Evolutionary conservation across 1,140 invertebrate species (phyloP), one percentile per base, ranked within the genome.

Genomic region (Drosophila nasuta): DNA sequence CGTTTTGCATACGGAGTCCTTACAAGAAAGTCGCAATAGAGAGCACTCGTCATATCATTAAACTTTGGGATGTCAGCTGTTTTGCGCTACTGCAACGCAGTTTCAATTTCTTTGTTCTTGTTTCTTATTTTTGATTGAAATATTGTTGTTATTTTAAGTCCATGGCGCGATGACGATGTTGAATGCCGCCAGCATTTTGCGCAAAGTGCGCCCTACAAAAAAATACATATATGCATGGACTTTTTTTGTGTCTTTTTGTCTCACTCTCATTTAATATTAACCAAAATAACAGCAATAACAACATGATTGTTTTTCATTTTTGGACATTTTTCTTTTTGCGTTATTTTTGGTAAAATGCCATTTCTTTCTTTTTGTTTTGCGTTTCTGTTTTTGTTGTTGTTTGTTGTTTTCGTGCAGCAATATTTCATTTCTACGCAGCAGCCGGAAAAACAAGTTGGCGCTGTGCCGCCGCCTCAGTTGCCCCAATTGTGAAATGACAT

Each of bases 271-370:
- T 51, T 58, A 38, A 56, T 56, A 74, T 52, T 46, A 56, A 56
- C 30, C 67, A 59, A 15, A 69, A 52, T 1, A 58, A 59, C 1
- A 66, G 13, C 49, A 60, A 59, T 2, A 51, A 60, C 60, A 65
- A 10, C 51, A 57, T 48, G n/a, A 73, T 74, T 62, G 49, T 52
- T 72, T 62, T 73, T 75, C 41, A 41, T 66, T 72, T 76, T 76
- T 76, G 74, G 68, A 68, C 69, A 38, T 66, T 65, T 72, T 66
- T 25, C 20, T 60, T 45, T 69, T 66, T 72, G 73, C 68, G 74
- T 73, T 77, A 64, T 81, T 77, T 82, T 89, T 87, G 83, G 83
- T 88, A 83, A 79, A 88, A 68, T 83, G 83, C 80, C 83, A 88
- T 81, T 73, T 74, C 8, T 30, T 56, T 45, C 8, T 38, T 62